Evolutionary conservation across 1,140 invertebrate genomes (phyloP).

Genomic region (Megalonaias nervosa): DNA sequence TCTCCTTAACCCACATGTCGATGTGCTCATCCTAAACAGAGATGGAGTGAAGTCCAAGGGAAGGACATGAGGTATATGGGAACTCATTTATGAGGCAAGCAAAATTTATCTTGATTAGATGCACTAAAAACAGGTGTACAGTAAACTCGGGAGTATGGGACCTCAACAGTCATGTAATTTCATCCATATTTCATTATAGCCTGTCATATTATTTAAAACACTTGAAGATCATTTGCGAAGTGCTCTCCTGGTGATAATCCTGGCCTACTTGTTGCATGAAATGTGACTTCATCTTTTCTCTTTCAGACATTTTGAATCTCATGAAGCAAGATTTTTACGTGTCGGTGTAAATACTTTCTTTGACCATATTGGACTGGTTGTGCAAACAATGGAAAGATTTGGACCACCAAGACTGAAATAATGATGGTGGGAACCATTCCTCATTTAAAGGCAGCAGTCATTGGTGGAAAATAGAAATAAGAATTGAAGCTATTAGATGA

Average conservation of each 20-base stretch:
- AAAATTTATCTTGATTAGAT: too few relatives aligned
- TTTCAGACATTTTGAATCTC: slow-evolving; percentile 73
- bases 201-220: background rate
- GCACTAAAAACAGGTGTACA: background rate
- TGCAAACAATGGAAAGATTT: slow-evolving; percentile 80
- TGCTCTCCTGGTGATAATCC: background rate
- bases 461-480: too few relatives aligned
- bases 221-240: background rate
- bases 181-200: background rate
- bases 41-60: too few relatives aligned
- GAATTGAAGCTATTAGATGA: too few relatives aligned
- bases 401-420: slow-evolving; percentile 62
- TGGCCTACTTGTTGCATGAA: background rate
- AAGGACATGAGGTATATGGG: too few relatives aligned
- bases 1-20: too few relatives aligned
- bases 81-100: too few relatives aligned
- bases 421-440: too few relatives aligned
- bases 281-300: slow-evolving; percentile 59
- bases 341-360: slow-evolving; percentile 83
- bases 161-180: background rate
- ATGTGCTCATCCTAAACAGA: too few relatives aligned
- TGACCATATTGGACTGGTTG: slow-evolving; percentile 80
- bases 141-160: background rate
- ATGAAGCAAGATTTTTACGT: slow-evolving; percentile 78
- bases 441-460: too few relatives aligned